A percentile compares a stretch with the other conserved stretches of the same genome.
Conservation (phyloP, 2,113 vertebrate genomes). For the Campylorhamphus procurvoides region DNA sequence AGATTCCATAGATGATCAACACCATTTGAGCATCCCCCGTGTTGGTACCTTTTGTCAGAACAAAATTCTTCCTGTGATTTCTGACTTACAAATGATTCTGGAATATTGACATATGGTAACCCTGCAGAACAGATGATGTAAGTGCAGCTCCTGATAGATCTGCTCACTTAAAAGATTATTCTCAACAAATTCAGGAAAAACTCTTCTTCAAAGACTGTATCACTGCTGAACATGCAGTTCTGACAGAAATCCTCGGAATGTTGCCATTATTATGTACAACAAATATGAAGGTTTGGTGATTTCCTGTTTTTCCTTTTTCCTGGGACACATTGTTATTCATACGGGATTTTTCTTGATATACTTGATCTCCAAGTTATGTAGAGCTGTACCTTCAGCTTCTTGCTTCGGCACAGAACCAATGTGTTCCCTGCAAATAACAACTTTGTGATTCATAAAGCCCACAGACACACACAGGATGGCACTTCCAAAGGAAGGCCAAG, state of each 20-base stretch:
- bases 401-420: neutral
- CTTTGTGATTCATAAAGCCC: neutral
- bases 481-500: neutral
- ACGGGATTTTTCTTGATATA: neutral
- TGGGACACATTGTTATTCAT: neutral
- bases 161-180: neutral
- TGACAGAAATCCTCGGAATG: neutral
- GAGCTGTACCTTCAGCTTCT: neutral
- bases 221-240: neutral
- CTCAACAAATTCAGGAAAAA: neutral
- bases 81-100: neutral
- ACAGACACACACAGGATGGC: neutral
- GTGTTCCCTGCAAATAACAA: neutral
- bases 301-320: neutral
- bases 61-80: neutral
- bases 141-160: neutral
- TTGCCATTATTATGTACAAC: neutral
- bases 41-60: fast-evolving
- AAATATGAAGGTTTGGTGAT: neutral
- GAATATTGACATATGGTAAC: neutral
- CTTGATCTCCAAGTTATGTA: neutral
- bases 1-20: neutral
- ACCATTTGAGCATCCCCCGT: neutral
- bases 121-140: neutral
- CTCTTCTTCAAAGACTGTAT: neutral